phyloP scores from a whole-genome alignment of 2,888 invertebrate species.

The Drosophila colorata region DNA sequence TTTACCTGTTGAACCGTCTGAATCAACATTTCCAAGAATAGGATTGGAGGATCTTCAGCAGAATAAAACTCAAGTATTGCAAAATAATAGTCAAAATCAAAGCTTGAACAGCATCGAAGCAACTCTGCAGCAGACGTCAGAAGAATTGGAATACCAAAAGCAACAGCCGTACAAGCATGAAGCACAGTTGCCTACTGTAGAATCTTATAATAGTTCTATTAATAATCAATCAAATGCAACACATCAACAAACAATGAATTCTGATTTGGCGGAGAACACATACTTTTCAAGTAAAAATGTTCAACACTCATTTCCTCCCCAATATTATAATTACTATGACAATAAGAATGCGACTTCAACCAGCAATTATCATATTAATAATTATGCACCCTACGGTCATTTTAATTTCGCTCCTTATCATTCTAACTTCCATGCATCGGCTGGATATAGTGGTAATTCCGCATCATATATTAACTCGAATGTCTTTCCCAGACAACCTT shows the following conservation, averaged over 20 bases:
- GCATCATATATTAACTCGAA: constrained; percentile 69
- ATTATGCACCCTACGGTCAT: constrained; percentile 78
- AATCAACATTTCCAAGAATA: constrained; percentile 19
- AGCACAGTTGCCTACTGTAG: constrained; percentile 50
- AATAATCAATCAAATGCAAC: constrained; percentile 59
- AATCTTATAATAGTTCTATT: constrained; percentile 61
- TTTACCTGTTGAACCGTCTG: constrained; percentile 15
- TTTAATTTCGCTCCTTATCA: constrained; percentile 81
- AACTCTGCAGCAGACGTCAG: constrained; percentile 26
- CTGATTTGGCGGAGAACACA: constrained; percentile 58
- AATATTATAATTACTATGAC: constrained; percentile 77
- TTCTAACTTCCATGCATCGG: constrained; percentile 73
- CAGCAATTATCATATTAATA: constrained; percentile 74
- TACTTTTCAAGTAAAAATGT: constrained; percentile 68
- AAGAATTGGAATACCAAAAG: constrained; percentile 44
- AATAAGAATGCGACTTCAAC: constrained; percentile 74
- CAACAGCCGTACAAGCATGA: constrained; percentile 67
- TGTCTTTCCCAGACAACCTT: constrained; percentile 70
- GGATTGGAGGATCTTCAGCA: constrained; percentile 26
- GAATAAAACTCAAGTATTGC: constrained; percentile 37
- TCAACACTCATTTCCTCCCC: constrained; percentile 71
- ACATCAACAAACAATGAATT: constrained; percentile 50
- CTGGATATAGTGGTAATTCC: constrained; percentile 64
- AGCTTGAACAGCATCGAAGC: constrained; percentile 31
- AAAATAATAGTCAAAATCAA: constrained; percentile 37